A percentile compares a stretch with the other conserved stretches of the same genome.
Conservation (phyloP, 2,888 invertebrate species). For the Synanthedon vespiformis region DNA sequence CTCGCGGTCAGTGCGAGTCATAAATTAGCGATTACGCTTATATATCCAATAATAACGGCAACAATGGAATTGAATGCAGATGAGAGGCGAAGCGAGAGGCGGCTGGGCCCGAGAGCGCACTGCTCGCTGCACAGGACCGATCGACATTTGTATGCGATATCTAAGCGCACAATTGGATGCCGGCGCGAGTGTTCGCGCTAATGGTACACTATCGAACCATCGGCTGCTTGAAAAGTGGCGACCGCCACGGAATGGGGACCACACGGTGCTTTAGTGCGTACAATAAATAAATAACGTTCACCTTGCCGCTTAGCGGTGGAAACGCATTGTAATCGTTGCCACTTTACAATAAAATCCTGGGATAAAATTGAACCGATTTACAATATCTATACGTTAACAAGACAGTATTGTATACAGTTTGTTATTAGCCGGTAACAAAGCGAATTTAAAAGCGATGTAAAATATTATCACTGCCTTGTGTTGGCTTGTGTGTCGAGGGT, state of each 20-base stretch:
- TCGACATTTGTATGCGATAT: conserved; percentile 71
- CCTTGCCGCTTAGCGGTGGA: conserved; percentile 11
- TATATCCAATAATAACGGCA: conserved; percentile 61
- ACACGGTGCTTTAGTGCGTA: conserved; percentile 49
- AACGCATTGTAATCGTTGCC: background rate
- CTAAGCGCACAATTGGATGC: conserved; percentile 69
- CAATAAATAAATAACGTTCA: conserved; percentile 53
- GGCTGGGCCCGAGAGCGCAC: conserved; percentile 11
- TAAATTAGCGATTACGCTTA: conserved; percentile 65
- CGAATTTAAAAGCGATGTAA: no score
- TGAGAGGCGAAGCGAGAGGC: conserved; percentile 29
- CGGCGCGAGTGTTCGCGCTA: conserved; percentile 69
- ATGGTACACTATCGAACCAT: conserved; percentile 68
- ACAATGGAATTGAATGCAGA: conserved; percentile 71
- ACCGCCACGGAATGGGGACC: conserved; percentile 59
- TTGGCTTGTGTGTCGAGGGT: no score
- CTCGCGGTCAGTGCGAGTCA: conserved; percentile 41
- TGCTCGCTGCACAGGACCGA: conserved; percentile 18
- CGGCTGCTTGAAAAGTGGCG: conserved; percentile 55
- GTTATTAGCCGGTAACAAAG: background rate
- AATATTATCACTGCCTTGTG: no score
- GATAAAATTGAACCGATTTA: background rate
- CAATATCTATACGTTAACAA: background rate
- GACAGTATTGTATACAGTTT: background rate
- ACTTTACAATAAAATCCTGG: background rate